These are phyloP conservation scores for Drosophila picticornis DNA, from an alignment of 2,888 invertebrate species.

Conservation along the genomic window DNA sequence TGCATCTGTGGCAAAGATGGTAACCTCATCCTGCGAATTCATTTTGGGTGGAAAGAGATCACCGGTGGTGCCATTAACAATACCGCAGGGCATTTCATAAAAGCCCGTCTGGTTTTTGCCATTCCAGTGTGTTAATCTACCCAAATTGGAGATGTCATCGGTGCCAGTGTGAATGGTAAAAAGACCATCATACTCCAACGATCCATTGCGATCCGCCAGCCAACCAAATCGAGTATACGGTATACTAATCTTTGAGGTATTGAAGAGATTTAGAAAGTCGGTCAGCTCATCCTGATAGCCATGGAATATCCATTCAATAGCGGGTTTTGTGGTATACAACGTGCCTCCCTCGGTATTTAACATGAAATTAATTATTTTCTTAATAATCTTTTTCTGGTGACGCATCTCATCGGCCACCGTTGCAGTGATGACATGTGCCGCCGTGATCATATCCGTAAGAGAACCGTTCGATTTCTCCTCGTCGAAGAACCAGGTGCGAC, in stretches of 20 bases:
- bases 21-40: conserved; percentile 86
- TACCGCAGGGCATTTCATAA: conserved; percentile 88
- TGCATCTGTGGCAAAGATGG: conserved; percentile 91
- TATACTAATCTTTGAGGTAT: conserved; percentile 85
- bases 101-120: conserved; percentile 86
- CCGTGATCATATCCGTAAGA: conserved; percentile 89
- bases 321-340: conserved; percentile 88
- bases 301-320: conserved; percentile 90
- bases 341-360: conserved; percentile 86
- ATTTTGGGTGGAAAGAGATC: conserved; percentile 91
- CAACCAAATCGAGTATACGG: conserved; percentile 93
- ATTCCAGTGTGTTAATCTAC: conserved; percentile 91
- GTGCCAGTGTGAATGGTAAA: conserved; percentile 92
- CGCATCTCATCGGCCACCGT: conserved; percentile 88
- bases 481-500: conserved; percentile 90
- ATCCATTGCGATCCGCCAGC: conserved; percentile 92
- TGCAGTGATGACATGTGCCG: conserved; percentile 91
- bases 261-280: conserved; percentile 86
- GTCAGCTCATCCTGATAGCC: conserved; percentile 92
- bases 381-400: conserved; percentile 83
- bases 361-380: conserved; percentile 86
- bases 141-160: conserved; percentile 88
- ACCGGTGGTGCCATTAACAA: conserved; percentile 90
- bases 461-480: conserved; percentile 89
- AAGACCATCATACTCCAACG: conserved; percentile 90